These are phyloP conservation scores for Zaprionus tsacasi DNA, from an alignment of 1,140 invertebrate species.

Conservation along the genomic window DNA sequence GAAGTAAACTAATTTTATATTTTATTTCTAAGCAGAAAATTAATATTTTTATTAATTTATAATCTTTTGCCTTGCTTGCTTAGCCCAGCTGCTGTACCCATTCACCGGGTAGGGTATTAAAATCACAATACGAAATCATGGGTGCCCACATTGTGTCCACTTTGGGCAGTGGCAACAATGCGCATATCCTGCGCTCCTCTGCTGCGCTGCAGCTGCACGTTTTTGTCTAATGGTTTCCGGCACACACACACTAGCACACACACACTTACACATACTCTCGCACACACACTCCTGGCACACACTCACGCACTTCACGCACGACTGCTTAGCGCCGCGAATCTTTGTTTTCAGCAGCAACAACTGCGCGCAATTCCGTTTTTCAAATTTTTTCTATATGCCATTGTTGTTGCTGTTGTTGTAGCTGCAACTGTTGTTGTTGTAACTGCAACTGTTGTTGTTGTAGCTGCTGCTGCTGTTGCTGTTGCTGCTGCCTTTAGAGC, in stretches of 20 bases:
- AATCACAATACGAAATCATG: constrained; percentile 35
- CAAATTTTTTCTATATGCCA: constrained; percentile 25
- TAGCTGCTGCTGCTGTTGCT: too few species aligned
- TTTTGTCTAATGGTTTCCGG: constrained; percentile 81
- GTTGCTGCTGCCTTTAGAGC: neutral
- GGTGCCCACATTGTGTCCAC: constrained; percentile 64
- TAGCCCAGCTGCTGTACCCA: neutral
- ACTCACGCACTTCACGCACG: constrained; percentile 74
- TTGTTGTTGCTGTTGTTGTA: constrained; percentile 28
- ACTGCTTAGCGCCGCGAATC: constrained; percentile 78
- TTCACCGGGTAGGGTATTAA: constrained; percentile 11
- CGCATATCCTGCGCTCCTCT: constrained; percentile 59
- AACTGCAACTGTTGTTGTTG: neutral
- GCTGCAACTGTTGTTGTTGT: constrained; percentile 28
- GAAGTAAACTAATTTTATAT: too few species aligned
- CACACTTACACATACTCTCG: constrained; percentile 28
- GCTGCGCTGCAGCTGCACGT: constrained; percentile 63
- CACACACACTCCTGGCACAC: constrained; percentile 25
- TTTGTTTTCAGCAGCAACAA: constrained; percentile 75
- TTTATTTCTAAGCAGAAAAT: too few species aligned
- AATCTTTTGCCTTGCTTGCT: neutral
- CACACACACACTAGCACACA: constrained; percentile 39
- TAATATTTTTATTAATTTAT: neutral
- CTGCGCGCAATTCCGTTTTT: constrained; percentile 71
- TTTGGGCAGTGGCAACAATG: constrained; percentile 75